Evolutionary conservation across 2,888 invertebrate genomes (phyloP).

Genomic region (Mythimna impura): DNA sequence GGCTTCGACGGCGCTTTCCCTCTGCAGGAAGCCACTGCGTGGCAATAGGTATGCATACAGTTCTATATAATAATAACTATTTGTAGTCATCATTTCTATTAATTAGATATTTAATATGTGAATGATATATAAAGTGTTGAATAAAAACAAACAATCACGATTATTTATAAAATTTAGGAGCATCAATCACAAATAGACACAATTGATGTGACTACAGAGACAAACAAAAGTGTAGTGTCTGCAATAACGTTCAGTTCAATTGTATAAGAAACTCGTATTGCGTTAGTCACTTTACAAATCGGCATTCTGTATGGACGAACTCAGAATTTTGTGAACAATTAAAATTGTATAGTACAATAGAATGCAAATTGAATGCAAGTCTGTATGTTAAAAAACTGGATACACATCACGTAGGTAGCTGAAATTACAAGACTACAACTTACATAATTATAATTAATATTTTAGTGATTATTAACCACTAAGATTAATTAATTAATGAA

Average conservation of each 20-base stretch:
- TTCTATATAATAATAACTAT: not conserved
- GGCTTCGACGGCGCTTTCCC: no score
- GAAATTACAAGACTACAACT: not conserved
- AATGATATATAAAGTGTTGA: not conserved
- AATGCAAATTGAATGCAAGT: not conserved
- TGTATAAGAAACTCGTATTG: not conserved
- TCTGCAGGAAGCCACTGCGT: no score
- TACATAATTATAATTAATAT: no score
- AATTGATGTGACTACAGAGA: constrained; percentile 38
- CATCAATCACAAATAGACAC: constrained; percentile 34
- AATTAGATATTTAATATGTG: constrained; percentile 7
- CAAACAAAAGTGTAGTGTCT: constrained; percentile 4
- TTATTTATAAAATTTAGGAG: constrained; percentile 8
- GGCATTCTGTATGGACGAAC: not conserved
- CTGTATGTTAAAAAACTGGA: not conserved
- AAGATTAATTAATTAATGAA: no score
- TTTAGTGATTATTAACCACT: no score
- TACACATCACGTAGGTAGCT: not conserved
- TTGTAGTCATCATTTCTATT: not conserved
- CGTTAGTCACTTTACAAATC: not conserved
- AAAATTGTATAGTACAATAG: not conserved
- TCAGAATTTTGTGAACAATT: not conserved
- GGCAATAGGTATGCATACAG: no score
- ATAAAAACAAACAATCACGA: constrained; percentile 45
- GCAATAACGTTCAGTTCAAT: not conserved